Evolutionary conservation across 2,888 invertebrate species (phyloP).

Genomic region (Tribolium freemani): DNA sequence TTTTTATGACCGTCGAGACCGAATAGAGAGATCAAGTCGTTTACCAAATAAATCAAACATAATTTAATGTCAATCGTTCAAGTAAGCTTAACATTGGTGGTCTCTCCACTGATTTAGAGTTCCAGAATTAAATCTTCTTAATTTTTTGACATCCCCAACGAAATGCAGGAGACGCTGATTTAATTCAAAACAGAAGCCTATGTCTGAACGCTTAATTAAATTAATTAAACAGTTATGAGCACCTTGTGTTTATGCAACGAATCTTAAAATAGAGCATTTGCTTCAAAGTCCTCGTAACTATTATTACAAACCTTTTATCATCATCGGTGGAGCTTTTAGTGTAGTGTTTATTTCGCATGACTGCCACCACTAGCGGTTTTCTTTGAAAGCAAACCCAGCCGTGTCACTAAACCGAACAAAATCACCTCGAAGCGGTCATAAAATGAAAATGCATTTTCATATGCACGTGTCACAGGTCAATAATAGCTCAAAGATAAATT

Average conservation of each 20-base stretch:
- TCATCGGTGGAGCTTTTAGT: slow-evolving; percentile 9
- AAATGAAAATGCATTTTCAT: slow-evolving; percentile 16
- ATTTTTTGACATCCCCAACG: no score
- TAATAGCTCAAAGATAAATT: slow-evolving; percentile 30
- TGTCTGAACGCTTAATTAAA: background rate
- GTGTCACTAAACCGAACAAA: background rate
- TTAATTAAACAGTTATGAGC: background rate
- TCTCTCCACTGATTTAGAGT: no score
- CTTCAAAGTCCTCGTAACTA: background rate
- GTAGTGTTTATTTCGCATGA: slow-evolving; percentile 12
- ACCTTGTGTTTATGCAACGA: background rate
- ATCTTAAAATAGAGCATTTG: background rate
- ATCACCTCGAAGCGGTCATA: slow-evolving; percentile 19
- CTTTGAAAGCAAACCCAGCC: slow-evolving; percentile 10
- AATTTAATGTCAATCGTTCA: no score
- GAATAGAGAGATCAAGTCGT: no score
- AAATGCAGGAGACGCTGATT: background rate
- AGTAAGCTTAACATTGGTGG: no score
- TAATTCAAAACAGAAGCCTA: background rate
- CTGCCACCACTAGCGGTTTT: slow-evolving; percentile 14
- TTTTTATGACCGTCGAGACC: no score
- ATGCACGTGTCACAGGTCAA: slow-evolving; percentile 33
- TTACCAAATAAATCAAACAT: no score
- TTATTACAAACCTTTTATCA: background rate
- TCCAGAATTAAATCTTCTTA: no score